These are phyloP conservation scores for Pteruthius melanotis DNA, from an alignment of 2,113 vertebrate species.

Conservation along the genomic window DNA sequence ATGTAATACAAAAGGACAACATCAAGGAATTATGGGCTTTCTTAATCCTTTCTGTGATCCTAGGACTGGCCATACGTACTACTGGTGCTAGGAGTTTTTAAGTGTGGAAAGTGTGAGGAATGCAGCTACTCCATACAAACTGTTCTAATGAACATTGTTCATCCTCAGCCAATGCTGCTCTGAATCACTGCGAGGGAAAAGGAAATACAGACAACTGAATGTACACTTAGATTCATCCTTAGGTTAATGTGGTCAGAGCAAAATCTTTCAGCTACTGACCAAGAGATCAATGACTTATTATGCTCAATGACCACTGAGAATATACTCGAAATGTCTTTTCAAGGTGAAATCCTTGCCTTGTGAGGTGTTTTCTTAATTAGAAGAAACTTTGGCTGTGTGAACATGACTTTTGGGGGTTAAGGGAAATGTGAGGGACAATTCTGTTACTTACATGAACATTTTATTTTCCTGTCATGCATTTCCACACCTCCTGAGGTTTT, in stretches of 20 bases:
- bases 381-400: background rate
- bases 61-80: background rate
- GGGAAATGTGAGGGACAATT: background rate
- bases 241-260: background rate
- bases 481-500: background rate
- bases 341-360: background rate
- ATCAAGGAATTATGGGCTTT: background rate
- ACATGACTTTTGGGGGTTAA: background rate
- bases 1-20: background rate
- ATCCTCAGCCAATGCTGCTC: background rate
- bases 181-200: background rate
- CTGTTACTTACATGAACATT: background rate
- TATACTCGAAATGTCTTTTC: background rate
- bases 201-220: background rate
- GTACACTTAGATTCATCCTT: background rate
- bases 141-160: background rate
- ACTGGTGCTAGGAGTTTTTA: background rate
- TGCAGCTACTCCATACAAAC: background rate
- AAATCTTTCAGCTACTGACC: background rate
- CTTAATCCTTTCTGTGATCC: background rate
- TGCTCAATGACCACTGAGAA: background rate
- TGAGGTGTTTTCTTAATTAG: background rate
- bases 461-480: background rate
- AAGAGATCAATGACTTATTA: background rate
- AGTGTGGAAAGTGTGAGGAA: background rate